Percentiles rank a stretch among this genome's conserved stretches.
Evolutionary conservation across 2,888 invertebrate genomes (phyloP).

Genomic region (Sphaerophoria taeniata): DNA sequence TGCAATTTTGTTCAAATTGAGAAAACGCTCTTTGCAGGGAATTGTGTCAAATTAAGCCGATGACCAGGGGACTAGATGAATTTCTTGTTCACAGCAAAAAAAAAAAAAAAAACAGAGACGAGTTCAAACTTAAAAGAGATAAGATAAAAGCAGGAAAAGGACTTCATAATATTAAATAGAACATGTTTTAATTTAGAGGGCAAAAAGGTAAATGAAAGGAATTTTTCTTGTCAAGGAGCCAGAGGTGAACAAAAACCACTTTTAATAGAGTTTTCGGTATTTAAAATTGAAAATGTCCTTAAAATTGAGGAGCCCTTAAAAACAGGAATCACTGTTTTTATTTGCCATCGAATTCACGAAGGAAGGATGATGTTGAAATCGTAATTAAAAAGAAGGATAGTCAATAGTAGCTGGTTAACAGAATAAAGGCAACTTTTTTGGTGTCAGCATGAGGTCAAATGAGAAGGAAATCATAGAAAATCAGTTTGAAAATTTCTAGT

Average conservation of each 20-base stretch:
- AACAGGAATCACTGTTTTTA: not conserved
- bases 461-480: too few relatives aligned
- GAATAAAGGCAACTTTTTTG: too few relatives aligned
- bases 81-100: not conserved
- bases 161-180: constrained; percentile 46
- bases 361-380: too few relatives aligned
- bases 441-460: too few relatives aligned
- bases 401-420: too few relatives aligned
- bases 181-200: constrained; percentile 49
- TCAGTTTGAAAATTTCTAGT: too few relatives aligned
- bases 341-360: too few relatives aligned
- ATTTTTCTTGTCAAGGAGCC: not conserved
- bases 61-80: constrained; percentile 35
- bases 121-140: too few relatives aligned
- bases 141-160: not conserved
- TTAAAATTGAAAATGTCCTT: constrained; percentile 6
- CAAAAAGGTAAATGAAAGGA: constrained; percentile 40
- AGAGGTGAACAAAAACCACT: constrained; percentile 9
- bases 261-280: not conserved
- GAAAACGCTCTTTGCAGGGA: constrained; percentile 56
- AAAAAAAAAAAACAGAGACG: not conserved
- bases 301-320: not conserved
- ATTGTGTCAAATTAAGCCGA: constrained; percentile 70
- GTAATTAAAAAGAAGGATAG: too few relatives aligned
- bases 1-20: constrained; percentile 71